phyloP scores from a whole-genome alignment of 1,140 invertebrate genomes.

The Atta colombica region DNA sequence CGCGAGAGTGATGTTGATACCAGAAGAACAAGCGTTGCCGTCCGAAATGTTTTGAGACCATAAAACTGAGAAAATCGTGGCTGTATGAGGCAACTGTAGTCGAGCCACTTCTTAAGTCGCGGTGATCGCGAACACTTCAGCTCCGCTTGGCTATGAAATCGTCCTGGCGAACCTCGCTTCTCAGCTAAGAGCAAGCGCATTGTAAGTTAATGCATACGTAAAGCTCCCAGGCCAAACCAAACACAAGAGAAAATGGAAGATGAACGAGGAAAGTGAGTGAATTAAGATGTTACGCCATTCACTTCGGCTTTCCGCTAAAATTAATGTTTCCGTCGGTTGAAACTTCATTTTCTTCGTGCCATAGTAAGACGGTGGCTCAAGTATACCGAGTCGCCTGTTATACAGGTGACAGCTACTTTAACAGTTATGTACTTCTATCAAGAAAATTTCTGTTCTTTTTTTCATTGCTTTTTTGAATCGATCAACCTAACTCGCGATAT shows the following conservation, averaged over 20 bases:
- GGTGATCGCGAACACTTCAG: conserved; percentile 9
- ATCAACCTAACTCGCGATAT: neutral
- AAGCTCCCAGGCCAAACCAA: conserved; percentile 31
- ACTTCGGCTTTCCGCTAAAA: conserved; percentile 23
- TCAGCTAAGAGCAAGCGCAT: conserved; percentile 15
- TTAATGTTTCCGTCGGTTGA: conserved; percentile 46
- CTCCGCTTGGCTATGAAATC: conserved; percentile 31
- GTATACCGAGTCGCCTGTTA: conserved; percentile 21
- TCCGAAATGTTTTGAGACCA: conserved; percentile 70
- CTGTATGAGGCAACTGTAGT: neutral
- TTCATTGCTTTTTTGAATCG: neutral
- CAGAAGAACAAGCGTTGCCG: conserved; percentile 32
- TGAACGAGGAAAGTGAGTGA: conserved; percentile 46
- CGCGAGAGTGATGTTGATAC: conserved; percentile 56
- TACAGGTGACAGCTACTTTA: conserved; percentile 24
- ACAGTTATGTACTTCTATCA: conserved; percentile 20
- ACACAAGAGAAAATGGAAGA: conserved; percentile 45
- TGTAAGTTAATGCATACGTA: conserved; percentile 44
- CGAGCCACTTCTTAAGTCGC: conserved; percentile 50
- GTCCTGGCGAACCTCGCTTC: neutral
- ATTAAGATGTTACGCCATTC: conserved; percentile 60
- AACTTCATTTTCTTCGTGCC: conserved; percentile 33
- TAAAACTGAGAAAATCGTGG: conserved; percentile 66
- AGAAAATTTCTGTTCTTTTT: conserved; percentile 3
- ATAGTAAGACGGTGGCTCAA: conserved; percentile 8